Evolutionary conservation across 2,888 invertebrate genomes (phyloP), one percentile per base, ranked within the genome.

Genomic region (Tipula lateralis): DNA sequence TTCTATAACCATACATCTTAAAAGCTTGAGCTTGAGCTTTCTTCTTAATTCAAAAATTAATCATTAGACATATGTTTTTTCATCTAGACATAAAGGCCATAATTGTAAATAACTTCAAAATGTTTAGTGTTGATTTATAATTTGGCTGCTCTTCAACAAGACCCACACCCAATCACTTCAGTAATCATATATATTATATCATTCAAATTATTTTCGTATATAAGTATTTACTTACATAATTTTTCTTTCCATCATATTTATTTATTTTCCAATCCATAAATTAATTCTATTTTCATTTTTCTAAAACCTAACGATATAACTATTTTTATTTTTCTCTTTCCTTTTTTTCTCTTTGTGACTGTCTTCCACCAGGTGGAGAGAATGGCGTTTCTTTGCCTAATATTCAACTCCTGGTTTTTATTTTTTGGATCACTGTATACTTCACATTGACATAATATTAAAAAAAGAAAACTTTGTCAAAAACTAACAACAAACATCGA

Each of bases 391-490:
- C 87, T 87, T 87, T 89, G 88, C 88, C 90, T 88, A 87, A 87
- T 87, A 88, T 88, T 87, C 89, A 89, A 87, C 87, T 89, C 86
- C 87, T 90, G 88, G 89, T 89, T 88, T 88, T 90, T 88, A 88
- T 89, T 88, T 89, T 90, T 87, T 87, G 87, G 88, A 87, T 88
- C 85, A 85, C 84, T 85, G 84, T 85, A 85, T 85, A 85, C 85
- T 85, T 85, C 85, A 85, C 85, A 85, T 85, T 85, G 84, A 83
- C 32, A 83, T 36, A 83, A 83, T 34, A 36, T 9, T 29, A 84
- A 29, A 83, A 39, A 1, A n/a, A n/a, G n/a, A n/a, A n/a, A n/a
- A n/a, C n/a, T n/a, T n/a, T n/a, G n/a, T n/a, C 13, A 83, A 50
- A n/a, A 30, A 84, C 39, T 29, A 83, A 84, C 44, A 44, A 29